A percentile compares a stretch with the other conserved stretches of the same genome.
phyloP scores from a whole-genome alignment of 1,140 invertebrate species.

The Bombus soroeensis region DNA sequence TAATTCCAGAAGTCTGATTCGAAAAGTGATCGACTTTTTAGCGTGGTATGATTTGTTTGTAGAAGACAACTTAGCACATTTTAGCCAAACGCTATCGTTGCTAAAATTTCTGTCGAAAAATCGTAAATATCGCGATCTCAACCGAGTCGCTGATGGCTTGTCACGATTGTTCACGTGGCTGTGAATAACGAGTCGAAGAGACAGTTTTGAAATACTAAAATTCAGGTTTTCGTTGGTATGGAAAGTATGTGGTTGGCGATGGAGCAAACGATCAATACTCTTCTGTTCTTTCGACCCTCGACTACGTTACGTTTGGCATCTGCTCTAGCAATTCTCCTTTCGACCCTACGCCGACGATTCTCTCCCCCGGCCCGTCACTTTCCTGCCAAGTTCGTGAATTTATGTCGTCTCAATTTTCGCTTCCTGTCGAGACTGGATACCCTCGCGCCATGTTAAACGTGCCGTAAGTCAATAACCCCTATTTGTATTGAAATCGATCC shows the following conservation, averaged over 20 bases:
- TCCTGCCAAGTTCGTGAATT: constrained; percentile 33
- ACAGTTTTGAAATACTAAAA: background rate
- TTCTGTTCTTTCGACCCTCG: constrained; percentile 49
- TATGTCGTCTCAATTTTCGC: constrained; percentile 41
- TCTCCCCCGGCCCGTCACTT: background rate
- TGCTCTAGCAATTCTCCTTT: constrained; percentile 32
- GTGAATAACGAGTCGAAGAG: background rate
- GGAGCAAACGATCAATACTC: constrained; percentile 58
- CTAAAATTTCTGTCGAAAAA: background rate
- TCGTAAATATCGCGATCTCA: background rate
- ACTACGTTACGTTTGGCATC: constrained; percentile 40
- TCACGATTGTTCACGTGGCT: no score
- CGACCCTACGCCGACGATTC: constrained; percentile 14
- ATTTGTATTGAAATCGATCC: constrained; percentile 11
- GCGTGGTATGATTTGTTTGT: background rate
- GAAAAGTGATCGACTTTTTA: background rate
- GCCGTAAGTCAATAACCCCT: constrained; percentile 12
- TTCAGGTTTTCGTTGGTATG: background rate
- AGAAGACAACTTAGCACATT: background rate
- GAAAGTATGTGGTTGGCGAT: constrained; percentile 1
- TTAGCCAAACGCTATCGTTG: background rate
- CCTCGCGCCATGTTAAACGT: background rate
- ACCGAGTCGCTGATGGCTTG: no score
- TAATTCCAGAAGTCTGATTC: background rate
- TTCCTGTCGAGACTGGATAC: constrained; percentile 13